phyloP scores from a whole-genome alignment of 2,888 invertebrate genomes.

The Drosophila meridiana region DNA sequence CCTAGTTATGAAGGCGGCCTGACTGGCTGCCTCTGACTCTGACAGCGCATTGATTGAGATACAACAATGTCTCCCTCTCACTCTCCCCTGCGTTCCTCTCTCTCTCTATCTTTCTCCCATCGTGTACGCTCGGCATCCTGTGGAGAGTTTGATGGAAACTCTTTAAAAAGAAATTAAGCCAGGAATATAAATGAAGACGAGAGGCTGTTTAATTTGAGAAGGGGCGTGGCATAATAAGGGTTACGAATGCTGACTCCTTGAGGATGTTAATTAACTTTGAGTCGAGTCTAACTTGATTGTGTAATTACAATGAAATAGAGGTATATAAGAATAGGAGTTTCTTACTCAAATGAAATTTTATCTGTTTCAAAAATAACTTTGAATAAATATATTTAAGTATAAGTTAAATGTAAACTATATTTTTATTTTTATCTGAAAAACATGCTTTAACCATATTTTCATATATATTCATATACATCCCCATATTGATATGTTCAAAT shows the following conservation, averaged over 20 bases:
- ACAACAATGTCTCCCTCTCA: constrained; percentile 7
- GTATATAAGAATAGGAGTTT: neutral
- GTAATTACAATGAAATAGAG: neutral
- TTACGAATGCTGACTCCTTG: neutral
- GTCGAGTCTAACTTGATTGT: neutral
- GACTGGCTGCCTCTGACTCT: neutral
- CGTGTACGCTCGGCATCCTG: constrained; percentile 49
- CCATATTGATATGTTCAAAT: no score
- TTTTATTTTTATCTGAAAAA: neutral
- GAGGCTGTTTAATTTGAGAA: neutral
- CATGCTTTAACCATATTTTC: neutral
- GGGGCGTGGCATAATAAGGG: constrained; percentile 6
- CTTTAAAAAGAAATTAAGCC: constrained; percentile 13
- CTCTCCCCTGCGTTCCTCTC: constrained; percentile 1
- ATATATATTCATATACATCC: neutral
- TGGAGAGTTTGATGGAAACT: constrained; percentile 24
- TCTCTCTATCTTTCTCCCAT: neutral
- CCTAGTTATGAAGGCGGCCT: constrained; percentile 44
- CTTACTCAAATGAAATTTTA: no score
- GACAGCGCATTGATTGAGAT: constrained; percentile 30
- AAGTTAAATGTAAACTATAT: no score
- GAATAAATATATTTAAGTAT: no score
- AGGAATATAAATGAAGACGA: neutral
- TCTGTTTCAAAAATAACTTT: no score
- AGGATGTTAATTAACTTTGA: neutral